Conservation (phyloP, 2,797 vertebrate genomes). For the Ptychadena robeensis region DNA sequence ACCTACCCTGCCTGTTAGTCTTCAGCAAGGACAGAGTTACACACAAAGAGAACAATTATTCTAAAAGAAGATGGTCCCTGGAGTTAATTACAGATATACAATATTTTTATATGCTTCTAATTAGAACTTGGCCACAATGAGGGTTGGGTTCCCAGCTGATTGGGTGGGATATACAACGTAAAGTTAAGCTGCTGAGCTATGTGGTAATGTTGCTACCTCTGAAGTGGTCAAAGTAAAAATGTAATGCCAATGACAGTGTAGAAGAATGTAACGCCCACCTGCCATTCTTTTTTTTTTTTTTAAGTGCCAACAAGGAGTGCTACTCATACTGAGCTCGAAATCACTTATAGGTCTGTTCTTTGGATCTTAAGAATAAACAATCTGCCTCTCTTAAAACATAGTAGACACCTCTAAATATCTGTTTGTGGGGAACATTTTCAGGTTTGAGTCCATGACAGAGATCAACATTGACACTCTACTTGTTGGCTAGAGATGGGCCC, state of each 20-base stretch:
- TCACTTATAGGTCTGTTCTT: not conserved
- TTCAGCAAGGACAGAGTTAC: constrained; percentile 20
- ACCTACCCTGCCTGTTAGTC: not conserved
- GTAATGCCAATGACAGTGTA: not conserved
- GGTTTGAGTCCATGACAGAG: too few species aligned
- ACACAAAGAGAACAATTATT: constrained; percentile 4
- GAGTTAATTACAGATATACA: constrained; percentile 40
- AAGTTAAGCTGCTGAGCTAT: constrained; percentile 14
- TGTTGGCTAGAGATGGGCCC: too few species aligned
- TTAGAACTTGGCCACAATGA: constrained; percentile 16
- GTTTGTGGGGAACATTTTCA: too few species aligned
- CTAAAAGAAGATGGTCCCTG: constrained; percentile 23
- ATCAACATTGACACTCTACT: too few species aligned
- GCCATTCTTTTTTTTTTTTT: not conserved
- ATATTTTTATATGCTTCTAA: constrained; percentile 37
- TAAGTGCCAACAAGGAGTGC: constrained; percentile 2
- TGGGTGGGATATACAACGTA: constrained; percentile 39
- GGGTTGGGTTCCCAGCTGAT: not conserved
- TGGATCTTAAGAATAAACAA: not conserved
- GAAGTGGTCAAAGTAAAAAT: constrained; percentile 40
- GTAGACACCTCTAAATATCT: too few species aligned
- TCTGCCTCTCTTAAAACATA: too few species aligned
- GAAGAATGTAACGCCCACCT: not conserved
- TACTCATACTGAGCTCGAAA: not conserved
- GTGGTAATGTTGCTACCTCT: constrained; percentile 14